Evolutionary conservation across 2,888 invertebrate species (phyloP).

Genomic region (Pteria penguin): DNA sequence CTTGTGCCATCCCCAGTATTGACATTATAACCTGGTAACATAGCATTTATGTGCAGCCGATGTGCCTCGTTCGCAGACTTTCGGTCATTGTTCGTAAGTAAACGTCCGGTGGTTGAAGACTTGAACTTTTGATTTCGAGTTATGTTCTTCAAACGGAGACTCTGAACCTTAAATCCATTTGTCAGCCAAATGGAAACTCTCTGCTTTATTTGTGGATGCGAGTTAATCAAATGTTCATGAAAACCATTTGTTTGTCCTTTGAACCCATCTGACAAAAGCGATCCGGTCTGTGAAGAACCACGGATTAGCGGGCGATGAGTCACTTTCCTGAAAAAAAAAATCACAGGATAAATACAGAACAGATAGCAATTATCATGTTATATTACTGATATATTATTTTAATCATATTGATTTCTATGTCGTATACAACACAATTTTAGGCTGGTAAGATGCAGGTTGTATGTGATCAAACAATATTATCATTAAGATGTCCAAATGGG

Average conservation of each 20-base stretch:
- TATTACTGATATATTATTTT: too few species aligned
- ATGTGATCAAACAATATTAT: too few species aligned
- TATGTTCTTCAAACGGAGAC: conserved; percentile 37
- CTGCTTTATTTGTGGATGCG: conserved; percentile 54
- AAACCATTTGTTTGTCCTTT: conserved; percentile 50
- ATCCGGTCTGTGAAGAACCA: conserved; percentile 18
- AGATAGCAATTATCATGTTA: too few species aligned
- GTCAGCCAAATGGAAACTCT: conserved; percentile 57
- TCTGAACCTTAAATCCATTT: conserved; percentile 60
- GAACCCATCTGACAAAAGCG: conserved; percentile 31
- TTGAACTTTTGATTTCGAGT: not conserved
- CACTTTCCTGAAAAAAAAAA: not conserved
- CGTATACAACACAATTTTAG: too few species aligned
- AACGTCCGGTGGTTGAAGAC: not conserved
- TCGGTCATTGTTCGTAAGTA: not conserved
- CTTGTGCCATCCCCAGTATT: too few species aligned
- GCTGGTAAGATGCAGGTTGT: too few species aligned
- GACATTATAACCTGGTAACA: too few species aligned
- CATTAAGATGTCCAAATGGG: too few species aligned
- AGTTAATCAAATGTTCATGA: conserved; percentile 53
- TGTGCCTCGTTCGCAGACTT: not conserved
- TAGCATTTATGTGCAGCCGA: too few species aligned
- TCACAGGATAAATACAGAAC: too few species aligned
- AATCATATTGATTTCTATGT: too few species aligned
- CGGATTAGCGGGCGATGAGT: conserved; percentile 21